A percentile compares a stretch with the other conserved stretches of the same genome.
Evolutionary conservation across 2,888 invertebrate genomes (phyloP).

Genomic region (Patella caerulea): DNA sequence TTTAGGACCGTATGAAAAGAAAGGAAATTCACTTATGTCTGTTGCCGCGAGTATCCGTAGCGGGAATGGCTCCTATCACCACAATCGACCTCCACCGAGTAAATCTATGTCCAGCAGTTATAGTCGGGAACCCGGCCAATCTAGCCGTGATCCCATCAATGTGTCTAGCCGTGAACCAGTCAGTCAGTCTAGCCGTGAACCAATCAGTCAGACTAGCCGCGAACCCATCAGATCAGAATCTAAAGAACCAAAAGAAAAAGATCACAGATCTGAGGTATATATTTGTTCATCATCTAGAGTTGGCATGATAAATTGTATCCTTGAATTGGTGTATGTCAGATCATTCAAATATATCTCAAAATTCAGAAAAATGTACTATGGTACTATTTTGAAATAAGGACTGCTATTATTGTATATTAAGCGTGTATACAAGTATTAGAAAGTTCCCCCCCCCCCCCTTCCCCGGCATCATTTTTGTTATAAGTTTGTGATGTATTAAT

Average conservation of each 20-base stretch:
- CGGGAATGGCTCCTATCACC: conserved; percentile 1
- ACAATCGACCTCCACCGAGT: neutral
- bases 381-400: no score
- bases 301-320: no score
- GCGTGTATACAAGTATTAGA: no score
- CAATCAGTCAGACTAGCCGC: neutral
- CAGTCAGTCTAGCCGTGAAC: neutral
- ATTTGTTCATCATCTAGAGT: no score
- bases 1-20: neutral
- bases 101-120: neutral
- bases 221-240: neutral
- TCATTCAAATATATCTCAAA: no score
- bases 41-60: conserved; percentile 5
- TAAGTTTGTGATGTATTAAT: no score
- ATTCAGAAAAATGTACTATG: no score
- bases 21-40: conserved; percentile 5
- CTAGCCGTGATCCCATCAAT: neutral
- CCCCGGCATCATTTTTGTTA: no score
- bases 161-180: neutral
- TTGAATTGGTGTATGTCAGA: no score
- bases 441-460: no score
- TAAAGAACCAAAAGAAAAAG: conserved; percentile 33
- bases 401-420: no score
- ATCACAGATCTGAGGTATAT: conserved; percentile 52
- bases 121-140: neutral